Evolutionary conservation across 2,797 vertebrate genomes (phyloP).

Genomic region (Mormyrops boulengeri): DNA sequence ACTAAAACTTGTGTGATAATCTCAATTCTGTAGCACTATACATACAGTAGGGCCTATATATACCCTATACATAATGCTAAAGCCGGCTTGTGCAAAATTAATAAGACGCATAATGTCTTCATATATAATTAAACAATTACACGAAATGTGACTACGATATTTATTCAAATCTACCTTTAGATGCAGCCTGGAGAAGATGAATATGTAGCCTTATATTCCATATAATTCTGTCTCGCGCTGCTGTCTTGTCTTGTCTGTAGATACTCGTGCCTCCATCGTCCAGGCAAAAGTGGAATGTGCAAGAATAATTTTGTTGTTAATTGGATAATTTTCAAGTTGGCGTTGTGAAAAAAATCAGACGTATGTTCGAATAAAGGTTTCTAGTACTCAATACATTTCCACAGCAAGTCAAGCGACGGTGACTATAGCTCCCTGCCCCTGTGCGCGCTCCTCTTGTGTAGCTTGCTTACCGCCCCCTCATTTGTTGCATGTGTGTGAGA

Average conservation of each 20-base stretch:
- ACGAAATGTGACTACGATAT: neutral
- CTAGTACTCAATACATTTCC: neutral
- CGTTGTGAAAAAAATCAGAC: neutral
- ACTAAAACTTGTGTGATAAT: neutral
- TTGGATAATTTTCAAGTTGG: neutral
- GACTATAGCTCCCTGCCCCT: neutral
- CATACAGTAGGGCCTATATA: neutral
- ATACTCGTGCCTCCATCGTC: conserved; percentile 3
- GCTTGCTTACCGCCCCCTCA: neutral
- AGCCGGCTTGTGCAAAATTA: neutral
- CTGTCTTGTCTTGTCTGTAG: neutral
- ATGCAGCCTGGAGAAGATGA: neutral
- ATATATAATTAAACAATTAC: neutral
- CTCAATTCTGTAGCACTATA: neutral
- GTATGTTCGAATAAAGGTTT: neutral
- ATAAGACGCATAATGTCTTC: neutral
- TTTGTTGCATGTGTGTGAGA: neutral
- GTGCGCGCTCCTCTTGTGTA: neutral
- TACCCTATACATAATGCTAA: neutral
- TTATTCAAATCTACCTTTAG: conserved; percentile 8
- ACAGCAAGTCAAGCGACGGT: neutral
- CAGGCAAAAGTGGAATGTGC: neutral
- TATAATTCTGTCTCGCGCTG: neutral
- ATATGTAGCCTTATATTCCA: conserved; percentile 12
- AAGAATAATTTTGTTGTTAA: neutral